Percentiles rank a stretch among this genome's conserved stretches.
Conservation (phyloP, 1,140 invertebrate species). For the Drosophila sturtevanti region DNA sequence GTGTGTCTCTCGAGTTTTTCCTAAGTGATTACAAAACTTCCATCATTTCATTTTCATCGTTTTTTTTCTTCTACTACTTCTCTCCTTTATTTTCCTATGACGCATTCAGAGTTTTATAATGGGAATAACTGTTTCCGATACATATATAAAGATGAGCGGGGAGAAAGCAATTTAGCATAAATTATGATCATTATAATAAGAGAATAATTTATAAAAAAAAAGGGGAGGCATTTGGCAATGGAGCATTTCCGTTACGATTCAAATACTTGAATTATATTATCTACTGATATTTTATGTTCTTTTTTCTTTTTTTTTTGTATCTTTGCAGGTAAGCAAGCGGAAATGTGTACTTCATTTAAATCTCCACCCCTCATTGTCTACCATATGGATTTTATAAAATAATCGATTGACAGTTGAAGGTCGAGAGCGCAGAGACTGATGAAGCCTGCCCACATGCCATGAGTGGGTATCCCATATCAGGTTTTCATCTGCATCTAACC, state of each 20-base stretch:
- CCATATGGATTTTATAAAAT: constrained; percentile 14
- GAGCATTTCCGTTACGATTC: constrained; percentile 62
- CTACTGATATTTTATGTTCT: neutral
- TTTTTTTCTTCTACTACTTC: neutral
- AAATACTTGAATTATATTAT: neutral
- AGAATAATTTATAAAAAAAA: constrained; percentile 27
- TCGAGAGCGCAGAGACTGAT: constrained; percentile 38
- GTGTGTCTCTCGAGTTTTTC: constrained; percentile 6
- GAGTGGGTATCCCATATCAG: constrained; percentile 37
- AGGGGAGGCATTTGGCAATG: constrained; percentile 36
- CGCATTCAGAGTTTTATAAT: constrained; percentile 29
- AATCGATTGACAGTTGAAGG: constrained; percentile 70
- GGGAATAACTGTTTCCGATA: constrained; percentile 35
- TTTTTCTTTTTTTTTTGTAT: constrained; percentile 10
- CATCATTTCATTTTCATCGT: constrained; percentile 19
- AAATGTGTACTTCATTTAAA: constrained; percentile 39
- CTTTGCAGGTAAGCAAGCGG: constrained; percentile 53
- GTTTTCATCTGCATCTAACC: constrained; percentile 39
- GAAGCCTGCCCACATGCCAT: constrained; percentile 48
- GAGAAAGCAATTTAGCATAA: constrained; percentile 12
- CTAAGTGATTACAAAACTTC: constrained; percentile 44
- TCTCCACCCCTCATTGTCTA: neutral
- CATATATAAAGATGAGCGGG: neutral
- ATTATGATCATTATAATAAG: constrained; percentile 22
- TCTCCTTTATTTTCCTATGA: constrained; percentile 38